These are phyloP conservation scores for Piezodorus guildinii DNA, from an alignment of 1,140 invertebrate species.

Conservation along the genomic window DNA sequence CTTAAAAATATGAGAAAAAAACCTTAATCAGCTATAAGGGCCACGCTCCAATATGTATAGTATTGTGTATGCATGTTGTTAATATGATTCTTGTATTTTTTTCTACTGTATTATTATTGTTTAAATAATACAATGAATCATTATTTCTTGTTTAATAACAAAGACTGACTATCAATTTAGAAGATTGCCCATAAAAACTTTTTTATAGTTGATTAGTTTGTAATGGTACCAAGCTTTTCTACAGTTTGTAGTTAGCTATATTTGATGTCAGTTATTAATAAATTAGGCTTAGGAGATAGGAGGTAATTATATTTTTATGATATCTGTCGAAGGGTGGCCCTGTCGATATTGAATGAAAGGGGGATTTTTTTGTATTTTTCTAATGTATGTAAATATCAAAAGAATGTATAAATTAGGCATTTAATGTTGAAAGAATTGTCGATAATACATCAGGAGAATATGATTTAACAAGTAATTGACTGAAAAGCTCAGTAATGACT, in stretches of 20 bases:
- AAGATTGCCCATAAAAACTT: not conserved
- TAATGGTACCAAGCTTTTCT: not conserved
- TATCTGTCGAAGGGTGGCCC: not conserved
- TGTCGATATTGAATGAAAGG: constrained; percentile 1
- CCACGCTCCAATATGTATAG: not conserved
- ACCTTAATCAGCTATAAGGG: too few relatives aligned
- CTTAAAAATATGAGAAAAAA: too few relatives aligned
- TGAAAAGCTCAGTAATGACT: too few relatives aligned
- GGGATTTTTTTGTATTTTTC: constrained; percentile 8
- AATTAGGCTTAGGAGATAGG: not conserved
- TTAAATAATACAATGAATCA: not conserved
- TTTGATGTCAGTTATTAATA: not conserved
- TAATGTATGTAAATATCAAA: constrained; percentile 1
- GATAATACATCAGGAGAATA: too few relatives aligned
- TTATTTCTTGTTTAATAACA: not conserved
- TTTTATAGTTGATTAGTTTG: not conserved
- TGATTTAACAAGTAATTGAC: too few relatives aligned
- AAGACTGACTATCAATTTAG: constrained; percentile 1
- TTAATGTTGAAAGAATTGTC: not conserved
- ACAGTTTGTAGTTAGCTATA: not conserved
- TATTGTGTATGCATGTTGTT: not conserved
- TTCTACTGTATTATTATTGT: constrained; percentile 3
- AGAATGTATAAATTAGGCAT: not conserved
- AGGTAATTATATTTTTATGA: not conserved
- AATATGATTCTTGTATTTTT: not conserved